Base-by-base conservation (phyloP, 2,113 vertebrate genomes). In the Collichthys lucidus region DNA sequence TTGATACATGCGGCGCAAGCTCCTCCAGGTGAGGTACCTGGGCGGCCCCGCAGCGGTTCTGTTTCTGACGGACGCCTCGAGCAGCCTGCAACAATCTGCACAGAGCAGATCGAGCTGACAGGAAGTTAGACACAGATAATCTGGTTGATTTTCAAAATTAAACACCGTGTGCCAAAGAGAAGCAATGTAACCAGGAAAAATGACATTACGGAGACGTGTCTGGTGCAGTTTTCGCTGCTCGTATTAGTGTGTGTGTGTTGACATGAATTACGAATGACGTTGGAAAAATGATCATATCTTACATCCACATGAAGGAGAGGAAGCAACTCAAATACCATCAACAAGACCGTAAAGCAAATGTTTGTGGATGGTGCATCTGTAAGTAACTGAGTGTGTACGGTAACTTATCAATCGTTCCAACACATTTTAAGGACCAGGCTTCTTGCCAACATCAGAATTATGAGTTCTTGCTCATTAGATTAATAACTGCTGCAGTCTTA, bases 231-330 rank as follows among this genome's bases (percentile, higher is more conserved):
- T 31, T 31, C 29, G 29, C 29, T 31, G 29, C 53, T 72, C 53
- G 19, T 46, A 16, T 60, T 19, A 49, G 26, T 26, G 35, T 3
- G 17, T 29, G 31, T 55, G 5, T 24, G n/a, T 42, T 63, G 16
- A 31, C 57, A 50, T 74, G 71, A 74, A 40, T 42, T n/a, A 26
- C 16, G 42, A 59, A 42, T 74, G 19, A 22, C 14, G 22, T 22
- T 15, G n/a, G 5, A 53, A 74, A n/a, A 60, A 46, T 57, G 4
- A 56, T 72, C 40, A 20, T 22, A 42, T 77, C 31, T 44, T 31
- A 52, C 7, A 61, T 16, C 29, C n/a, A 4, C 9, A 14, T 5
- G 19, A 49, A 24, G 3, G 64, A 20, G 44, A 9, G 16, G 16
- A 29, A 24, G 35, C 4, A 2, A 16, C 22, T 29, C 44, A 66